A percentile compares a stretch with the other conserved stretches of the same genome.
Evolutionary conservation across 1,140 invertebrate genomes (phyloP).

Genomic region (Aphis craccivora): DNA sequence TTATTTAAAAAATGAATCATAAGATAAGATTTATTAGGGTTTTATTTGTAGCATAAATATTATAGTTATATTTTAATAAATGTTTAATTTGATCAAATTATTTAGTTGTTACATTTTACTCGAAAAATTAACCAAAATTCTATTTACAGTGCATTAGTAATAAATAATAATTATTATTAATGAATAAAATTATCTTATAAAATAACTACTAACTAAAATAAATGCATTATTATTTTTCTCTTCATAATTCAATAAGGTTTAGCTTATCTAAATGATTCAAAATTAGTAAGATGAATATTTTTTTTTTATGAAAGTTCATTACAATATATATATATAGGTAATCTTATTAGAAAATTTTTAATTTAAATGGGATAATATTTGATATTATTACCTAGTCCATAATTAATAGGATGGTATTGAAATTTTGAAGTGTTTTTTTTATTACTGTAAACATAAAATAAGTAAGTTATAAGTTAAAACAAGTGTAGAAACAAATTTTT

Average conservation of each 20-base stretch:
- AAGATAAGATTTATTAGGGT: not conserved
- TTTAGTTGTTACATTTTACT: not conserved
- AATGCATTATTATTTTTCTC: not conserved
- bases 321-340: not conserved
- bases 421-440: not conserved
- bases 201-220: not conserved
- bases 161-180: not conserved
- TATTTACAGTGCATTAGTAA: not conserved
- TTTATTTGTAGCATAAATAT: not conserved
- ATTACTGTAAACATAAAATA: too few species aligned
- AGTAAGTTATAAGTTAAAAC: too few species aligned
- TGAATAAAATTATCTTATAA: not conserved
- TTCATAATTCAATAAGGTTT: not conserved
- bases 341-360: not conserved
- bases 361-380: not conserved
- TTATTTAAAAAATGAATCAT: not conserved
- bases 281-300: not conserved
- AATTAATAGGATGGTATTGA: not conserved
- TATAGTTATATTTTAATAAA: not conserved
- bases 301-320: not conserved
- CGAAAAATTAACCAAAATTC: not conserved
- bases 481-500: not conserved
- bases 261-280: not conserved
- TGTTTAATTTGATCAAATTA: not conserved
- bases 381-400: not conserved